Evolutionary conservation across 1,140 invertebrate genomes (phyloP).

Genomic region (Drosophila takahashii): DNA sequence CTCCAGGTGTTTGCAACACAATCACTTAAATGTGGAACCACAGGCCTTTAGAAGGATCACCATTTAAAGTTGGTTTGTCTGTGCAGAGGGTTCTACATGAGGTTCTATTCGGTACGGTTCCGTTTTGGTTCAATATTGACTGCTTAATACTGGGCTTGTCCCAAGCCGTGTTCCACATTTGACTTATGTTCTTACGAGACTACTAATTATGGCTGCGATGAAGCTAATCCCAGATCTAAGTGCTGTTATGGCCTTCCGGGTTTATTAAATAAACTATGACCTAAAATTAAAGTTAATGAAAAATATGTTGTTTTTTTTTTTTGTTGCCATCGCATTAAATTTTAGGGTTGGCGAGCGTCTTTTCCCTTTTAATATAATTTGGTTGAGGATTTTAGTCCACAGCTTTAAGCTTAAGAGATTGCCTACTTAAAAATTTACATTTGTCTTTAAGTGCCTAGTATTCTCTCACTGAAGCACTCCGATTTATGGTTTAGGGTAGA

Average conservation of each 20-base stretch:
- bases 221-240: slow-evolving; percentile 32
- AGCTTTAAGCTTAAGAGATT: slow-evolving; percentile 45
- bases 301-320: slow-evolving; percentile 12
- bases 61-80: slow-evolving; percentile 17
- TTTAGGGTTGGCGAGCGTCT: slow-evolving; percentile 41
- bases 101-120: slow-evolving; percentile 21
- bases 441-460: slow-evolving; percentile 18
- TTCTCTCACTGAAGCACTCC: slow-evolving; percentile 19
- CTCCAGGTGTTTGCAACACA: slow-evolving; percentile 82
- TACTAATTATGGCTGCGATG: slow-evolving; percentile 64
- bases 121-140: slow-evolving; percentile 21
- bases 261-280: slow-evolving; percentile 11
- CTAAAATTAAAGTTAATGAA: slow-evolving; percentile 29
- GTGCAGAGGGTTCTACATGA: slow-evolving; percentile 33
- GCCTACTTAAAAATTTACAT: slow-evolving; percentile 50
- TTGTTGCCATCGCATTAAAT: background rate
- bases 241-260: slow-evolving; percentile 22
- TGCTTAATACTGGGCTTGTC: slow-evolving; percentile 65
- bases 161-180: slow-evolving; percentile 50
- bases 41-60: slow-evolving; percentile 55
- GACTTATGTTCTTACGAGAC: slow-evolving; percentile 42
- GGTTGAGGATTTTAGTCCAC: slow-evolving; percentile 1
- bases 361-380: slow-evolving; percentile 44
- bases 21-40: slow-evolving; percentile 78
- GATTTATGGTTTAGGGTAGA: background rate